Base-by-base conservation (phyloP, 2,797 vertebrate genomes). In the Eleutherodactylus coqui region DNA sequence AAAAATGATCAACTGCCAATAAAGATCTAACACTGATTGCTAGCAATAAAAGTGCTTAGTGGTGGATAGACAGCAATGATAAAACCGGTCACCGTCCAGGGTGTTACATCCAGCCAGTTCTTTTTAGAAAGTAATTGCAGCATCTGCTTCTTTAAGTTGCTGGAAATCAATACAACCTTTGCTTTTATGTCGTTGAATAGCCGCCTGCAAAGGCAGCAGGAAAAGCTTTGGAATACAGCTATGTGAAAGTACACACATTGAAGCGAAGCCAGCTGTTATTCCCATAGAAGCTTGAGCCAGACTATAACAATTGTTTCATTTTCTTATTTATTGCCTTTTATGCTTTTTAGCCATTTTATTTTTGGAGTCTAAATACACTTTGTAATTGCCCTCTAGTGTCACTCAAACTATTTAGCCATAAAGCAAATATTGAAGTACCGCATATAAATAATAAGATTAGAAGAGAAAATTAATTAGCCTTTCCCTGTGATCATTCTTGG, bases 351-450 rank as follows among this genome's bases (percentile, higher is more conserved):
- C 51, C 19, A 58, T 70, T 82, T 90, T 90, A 91, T 91, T 92
- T 89, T 85, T 90, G 91, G 93, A 92, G 21, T 24, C 67, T 92
- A 91, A 91, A 92, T 91, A 92, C 89, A 85, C 86, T 88, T 88
- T 90, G 92, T 60, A 19, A 94, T 93, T 94, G 92, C 93, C 93
- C 90, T 89, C 90, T 90, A 91, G 89, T 92, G 94, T 94, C 95
- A 94, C 88, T 95, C 94, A 95, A 89, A 89, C 69, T 49, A 53
- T 36, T n/a, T 83, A 88, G 86, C 89, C 92, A 86, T 82, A 88
- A 72, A 0, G 32, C 53, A 75, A 69, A 27, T 67, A 79, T 76
- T 78, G 32, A 73, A n/a, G 41, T 43, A 24, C 41, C 6, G 69
- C 55, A 32, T 32, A 58, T 4, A 79, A 79, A 79, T 73, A n/a